Conservation (phyloP, 2,797 vertebrate species). For the Sebastiscus tertius region DNA sequence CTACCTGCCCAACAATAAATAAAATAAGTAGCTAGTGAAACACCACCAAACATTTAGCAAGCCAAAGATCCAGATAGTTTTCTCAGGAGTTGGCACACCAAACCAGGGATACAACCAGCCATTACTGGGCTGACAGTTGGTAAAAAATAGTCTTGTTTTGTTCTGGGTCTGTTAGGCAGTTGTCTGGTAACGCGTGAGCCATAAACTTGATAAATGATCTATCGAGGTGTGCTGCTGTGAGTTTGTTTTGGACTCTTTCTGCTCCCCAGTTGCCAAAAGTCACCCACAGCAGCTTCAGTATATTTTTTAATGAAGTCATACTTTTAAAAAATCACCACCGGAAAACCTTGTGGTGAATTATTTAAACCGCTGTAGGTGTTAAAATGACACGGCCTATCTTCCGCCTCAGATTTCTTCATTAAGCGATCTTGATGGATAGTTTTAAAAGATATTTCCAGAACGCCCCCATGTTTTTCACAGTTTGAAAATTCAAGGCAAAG, state of each 20-base stretch:
- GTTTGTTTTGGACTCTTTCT: conserved; percentile 25
- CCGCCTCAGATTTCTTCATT: conserved; percentile 2
- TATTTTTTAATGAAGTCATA: conserved; percentile 37
- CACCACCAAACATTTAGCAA: neutral
- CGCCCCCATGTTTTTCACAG: neutral
- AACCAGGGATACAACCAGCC: neutral
- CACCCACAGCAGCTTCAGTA: conserved; percentile 21
- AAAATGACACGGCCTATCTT: conserved; percentile 15
- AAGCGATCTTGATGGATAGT: conserved; percentile 6
- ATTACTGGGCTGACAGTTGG: neutral
- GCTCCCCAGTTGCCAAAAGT: conserved; percentile 16
- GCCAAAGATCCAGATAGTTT: neutral
- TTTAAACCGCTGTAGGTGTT: conserved; percentile 16
- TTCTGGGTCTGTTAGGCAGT: neutral
- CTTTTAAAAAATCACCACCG: conserved; percentile 4
- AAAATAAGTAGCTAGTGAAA: neutral
- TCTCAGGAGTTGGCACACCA: neutral
- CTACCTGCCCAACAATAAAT: neutral
- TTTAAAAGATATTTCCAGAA: neutral
- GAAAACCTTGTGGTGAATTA: conserved; percentile 22
- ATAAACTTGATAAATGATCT: conserved; percentile 18
- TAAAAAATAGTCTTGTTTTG: neutral
- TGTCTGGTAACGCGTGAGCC: neutral
- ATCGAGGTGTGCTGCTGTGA: neutral
- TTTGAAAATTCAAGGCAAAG: conserved; percentile 1